Conservation (phyloP, 2,113 vertebrate genomes). For the Terrapene triunguis region DNA sequence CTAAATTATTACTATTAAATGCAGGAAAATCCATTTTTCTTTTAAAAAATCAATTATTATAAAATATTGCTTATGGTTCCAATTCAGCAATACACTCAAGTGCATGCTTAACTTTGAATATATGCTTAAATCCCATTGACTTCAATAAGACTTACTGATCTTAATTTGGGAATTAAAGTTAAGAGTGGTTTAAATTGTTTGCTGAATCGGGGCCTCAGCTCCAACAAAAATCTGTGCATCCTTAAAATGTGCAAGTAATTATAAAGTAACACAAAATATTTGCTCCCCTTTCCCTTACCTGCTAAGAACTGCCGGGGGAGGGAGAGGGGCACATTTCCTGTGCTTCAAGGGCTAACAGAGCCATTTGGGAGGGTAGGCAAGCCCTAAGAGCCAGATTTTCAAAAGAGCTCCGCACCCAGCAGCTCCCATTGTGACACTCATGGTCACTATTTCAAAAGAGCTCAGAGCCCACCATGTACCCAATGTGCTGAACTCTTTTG, state of each 20-base stretch:
- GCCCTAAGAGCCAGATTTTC: neutral
- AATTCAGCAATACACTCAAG: neutral
- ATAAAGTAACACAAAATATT: neutral
- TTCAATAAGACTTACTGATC: fast-evolving
- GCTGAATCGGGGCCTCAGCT: neutral
- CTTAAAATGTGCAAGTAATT: neutral
- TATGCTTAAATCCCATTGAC: neutral
- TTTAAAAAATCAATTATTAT: neutral
- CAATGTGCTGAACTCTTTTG: neutral
- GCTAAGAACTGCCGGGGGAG: neutral
- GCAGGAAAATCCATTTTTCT: neutral
- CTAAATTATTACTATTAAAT: neutral
- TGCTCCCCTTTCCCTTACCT: neutral
- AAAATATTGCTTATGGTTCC: neutral
- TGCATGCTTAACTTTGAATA: neutral
- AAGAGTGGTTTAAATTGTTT: neutral
- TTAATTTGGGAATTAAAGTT: neutral
- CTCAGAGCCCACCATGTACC: neutral
- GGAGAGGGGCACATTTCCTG: neutral
- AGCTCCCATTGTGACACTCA: neutral
- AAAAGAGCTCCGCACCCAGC: neutral
- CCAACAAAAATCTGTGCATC: neutral
- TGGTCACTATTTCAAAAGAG: neutral
- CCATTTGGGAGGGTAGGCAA: neutral
- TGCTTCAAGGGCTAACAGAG: neutral